Conservation (phyloP, 2,113 vertebrate species). For the Mionectes macconnelli region DNA sequence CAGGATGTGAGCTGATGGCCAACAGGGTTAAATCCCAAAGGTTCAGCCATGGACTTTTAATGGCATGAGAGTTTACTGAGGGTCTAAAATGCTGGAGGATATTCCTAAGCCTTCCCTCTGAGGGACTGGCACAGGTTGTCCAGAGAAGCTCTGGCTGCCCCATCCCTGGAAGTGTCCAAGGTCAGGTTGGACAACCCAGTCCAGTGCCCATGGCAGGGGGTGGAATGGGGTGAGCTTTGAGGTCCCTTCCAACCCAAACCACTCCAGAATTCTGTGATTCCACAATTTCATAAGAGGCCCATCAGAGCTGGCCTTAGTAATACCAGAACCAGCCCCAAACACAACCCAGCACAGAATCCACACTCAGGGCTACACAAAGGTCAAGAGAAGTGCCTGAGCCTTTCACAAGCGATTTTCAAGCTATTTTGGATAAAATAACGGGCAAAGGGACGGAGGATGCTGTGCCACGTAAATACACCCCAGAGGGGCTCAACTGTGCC, state of each 20-base stretch:
- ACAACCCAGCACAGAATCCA: background rate
- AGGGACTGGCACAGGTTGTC: background rate
- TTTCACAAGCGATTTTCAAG: background rate
- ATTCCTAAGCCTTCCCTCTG: background rate
- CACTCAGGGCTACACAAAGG: background rate
- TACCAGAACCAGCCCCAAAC: background rate
- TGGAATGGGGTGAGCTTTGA: background rate
- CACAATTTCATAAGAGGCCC: background rate
- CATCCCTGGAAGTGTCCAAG: background rate
- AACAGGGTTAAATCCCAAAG: background rate
- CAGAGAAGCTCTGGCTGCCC: background rate
- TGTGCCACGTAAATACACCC: background rate
- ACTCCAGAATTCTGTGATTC: background rate
- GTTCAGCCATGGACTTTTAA: background rate
- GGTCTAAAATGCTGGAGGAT: background rate
- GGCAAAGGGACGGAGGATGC: background rate
- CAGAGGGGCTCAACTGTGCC: background rate
- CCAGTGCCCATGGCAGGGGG: background rate
- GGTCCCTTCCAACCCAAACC: background rate
- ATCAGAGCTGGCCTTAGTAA: fast-evolving
- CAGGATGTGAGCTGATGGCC: slow-evolving; percentile 2
- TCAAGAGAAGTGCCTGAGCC: background rate
- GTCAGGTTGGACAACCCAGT: background rate
- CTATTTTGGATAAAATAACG: background rate
- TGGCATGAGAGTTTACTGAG: background rate